Evolutionary conservation across 2,888 invertebrate species (phyloP), one percentile per base, ranked within the genome.

Genomic region (Eurytoma californica): DNA sequence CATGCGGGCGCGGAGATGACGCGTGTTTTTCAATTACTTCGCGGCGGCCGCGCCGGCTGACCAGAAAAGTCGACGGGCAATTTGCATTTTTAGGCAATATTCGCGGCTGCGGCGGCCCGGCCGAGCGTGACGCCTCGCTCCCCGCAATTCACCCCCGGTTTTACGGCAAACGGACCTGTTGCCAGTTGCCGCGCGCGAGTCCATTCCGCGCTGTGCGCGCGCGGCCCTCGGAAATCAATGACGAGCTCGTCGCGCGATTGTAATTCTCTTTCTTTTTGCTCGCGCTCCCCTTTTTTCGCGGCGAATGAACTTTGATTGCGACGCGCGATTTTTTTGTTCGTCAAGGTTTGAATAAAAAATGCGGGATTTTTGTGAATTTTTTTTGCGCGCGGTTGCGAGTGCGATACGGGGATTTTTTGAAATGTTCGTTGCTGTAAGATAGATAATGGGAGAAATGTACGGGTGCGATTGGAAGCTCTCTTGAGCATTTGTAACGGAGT

Each of bases 61-160:
- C 77, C 81, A 67, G 80, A 72, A 80, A 77, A 83, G 77, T 73
- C 63, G 55, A 18, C 55, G 83, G 83, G 82, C 85, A 86, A 88
- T 89, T 88, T 88, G 85, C 86, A 88, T 88, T 89, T 89, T 87
- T 85, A 84, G 84, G 84, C 86, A 87, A 86, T 88, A 87, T 86
- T 86, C 85, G 65, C 83, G 82, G 80, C 80, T 76, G 53, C 57
- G 16, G 67, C 51, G 67, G 57, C 72, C 75, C 53, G 65, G 39
- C 30, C 72, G 65, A 57, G 53, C 69, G 66, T n/a, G 39, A 63
- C 39, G 63, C 39, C 39, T 63, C 55, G 55, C 39, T 47, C 61
- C 77, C 83, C 82, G 81, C 84, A 83, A 85, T 85, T 85, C 84
- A 76, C 82, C 77, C 83, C 77, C 83, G 84, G 84, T 83, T 80